These are phyloP conservation scores for Pseudomyrmex sp. DNA, from an alignment of 1,140 invertebrate species.

Conservation along the genomic window DNA sequence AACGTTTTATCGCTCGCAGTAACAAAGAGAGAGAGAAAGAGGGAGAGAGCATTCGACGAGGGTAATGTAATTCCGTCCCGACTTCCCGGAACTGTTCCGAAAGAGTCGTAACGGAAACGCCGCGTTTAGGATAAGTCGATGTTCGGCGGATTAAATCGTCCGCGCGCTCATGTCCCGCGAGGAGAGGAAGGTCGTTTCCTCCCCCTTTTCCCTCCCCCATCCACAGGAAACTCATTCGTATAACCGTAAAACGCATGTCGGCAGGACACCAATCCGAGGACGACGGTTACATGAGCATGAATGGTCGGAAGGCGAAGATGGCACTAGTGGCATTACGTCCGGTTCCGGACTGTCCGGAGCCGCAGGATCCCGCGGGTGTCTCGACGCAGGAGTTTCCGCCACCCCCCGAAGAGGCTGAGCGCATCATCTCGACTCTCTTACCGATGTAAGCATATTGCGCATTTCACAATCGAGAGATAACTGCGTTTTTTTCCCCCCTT, in stretches of 20 bases:
- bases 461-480: background rate
- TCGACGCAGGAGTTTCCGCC: slow-evolving; percentile 87
- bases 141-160: slow-evolving; percentile 44
- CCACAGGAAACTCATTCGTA: background rate
- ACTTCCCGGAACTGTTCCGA: slow-evolving; percentile 15
- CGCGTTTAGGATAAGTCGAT: slow-evolving; percentile 17
- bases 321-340: slow-evolving; percentile 88
- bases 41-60: background rate
- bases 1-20: slow-evolving; percentile 12
- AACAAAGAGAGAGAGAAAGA: background rate
- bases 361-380: slow-evolving; percentile 86
- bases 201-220: background rate
- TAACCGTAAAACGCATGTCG: background rate
- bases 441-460: slow-evolving; percentile 86
- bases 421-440: slow-evolving; percentile 90
- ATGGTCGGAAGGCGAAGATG: slow-evolving; percentile 91
- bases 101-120: slow-evolving; percentile 17
- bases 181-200: too few species aligned
- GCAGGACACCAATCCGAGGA: slow-evolving; percentile 92
- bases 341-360: slow-evolving; percentile 87
- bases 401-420: slow-evolving; percentile 90
- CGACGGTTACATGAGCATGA: slow-evolving; percentile 96
- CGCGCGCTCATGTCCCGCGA: background rate
- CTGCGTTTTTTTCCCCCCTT: too few species aligned
- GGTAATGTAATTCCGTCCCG: slow-evolving; percentile 26